Conservation (phyloP, 2,797 vertebrate genomes). For the Rhinophrynus dorsalis region DNA sequence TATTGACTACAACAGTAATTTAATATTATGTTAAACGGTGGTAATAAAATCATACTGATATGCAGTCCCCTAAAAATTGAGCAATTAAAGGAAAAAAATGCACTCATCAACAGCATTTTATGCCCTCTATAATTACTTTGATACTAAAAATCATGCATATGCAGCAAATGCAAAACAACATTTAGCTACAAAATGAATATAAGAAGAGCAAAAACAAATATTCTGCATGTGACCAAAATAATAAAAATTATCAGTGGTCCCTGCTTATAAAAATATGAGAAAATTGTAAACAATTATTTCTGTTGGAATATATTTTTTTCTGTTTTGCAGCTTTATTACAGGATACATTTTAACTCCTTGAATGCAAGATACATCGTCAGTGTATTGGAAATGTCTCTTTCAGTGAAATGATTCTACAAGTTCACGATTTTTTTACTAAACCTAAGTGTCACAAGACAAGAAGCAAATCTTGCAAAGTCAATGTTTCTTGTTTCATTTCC, state of each 20-base stretch:
- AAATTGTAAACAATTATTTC: background rate
- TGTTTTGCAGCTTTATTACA: too few relatives aligned
- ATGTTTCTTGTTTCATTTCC: too few relatives aligned
- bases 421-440: too few relatives aligned
- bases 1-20: conserved; percentile 46
- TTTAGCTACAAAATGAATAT: conserved; percentile 27
- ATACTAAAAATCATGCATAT: conserved; percentile 48
- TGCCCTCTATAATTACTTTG: conserved; percentile 47
- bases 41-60: conserved; percentile 48
- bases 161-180: conserved; percentile 43
- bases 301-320: background rate
- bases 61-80: conserved; percentile 47
- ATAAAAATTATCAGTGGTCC: conserved; percentile 21
- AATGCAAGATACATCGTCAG: too few relatives aligned
- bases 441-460: too few relatives aligned
- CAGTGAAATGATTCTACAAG: too few relatives aligned
- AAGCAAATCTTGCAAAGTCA: too few relatives aligned
- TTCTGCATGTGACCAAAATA: conserved; percentile 10
- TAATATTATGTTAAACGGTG: conserved; percentile 47
- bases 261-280: background rate
- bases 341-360: too few relatives aligned
- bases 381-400: too few relatives aligned
- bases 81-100: conserved; percentile 49
- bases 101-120: conserved; percentile 50
- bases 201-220: conserved; percentile 26